phyloP scores from a whole-genome alignment of 2,113 vertebrate species.

The Mandrillus leucophaeus region DNA sequence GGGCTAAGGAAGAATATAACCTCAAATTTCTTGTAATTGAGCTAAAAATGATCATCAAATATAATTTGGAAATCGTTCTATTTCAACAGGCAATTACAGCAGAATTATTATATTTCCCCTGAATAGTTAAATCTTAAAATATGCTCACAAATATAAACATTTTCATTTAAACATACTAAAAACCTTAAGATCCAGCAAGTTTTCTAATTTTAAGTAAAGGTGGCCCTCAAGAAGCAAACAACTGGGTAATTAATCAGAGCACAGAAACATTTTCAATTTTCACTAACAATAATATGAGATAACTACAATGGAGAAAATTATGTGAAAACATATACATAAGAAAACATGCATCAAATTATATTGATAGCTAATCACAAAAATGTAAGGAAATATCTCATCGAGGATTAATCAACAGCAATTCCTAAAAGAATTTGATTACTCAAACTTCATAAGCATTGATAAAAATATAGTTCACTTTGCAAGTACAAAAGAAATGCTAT shows the following conservation, averaged over 20 bases:
- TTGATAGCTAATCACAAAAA: conserved; percentile 1
- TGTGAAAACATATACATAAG: too few species aligned
- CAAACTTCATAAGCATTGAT: not conserved
- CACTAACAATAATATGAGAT: not conserved
- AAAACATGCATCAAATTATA: not conserved
- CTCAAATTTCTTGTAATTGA: conserved; percentile 10
- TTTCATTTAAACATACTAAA: conserved; percentile 68
- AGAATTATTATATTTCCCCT: not conserved
- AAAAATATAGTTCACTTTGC: conserved; percentile 50
- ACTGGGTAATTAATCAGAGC: not conserved
- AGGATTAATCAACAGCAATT: conserved; percentile 19
- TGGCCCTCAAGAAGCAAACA: conserved; percentile 20
- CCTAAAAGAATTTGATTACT: conserved; percentile 44
- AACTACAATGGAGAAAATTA: not conserved
- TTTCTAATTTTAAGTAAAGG: conserved; percentile 27
- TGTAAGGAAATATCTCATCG: conserved; percentile 25
- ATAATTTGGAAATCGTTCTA: not conserved
- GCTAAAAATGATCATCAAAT: not conserved
- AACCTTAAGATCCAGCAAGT: conserved; percentile 43
- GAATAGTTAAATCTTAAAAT: conserved; percentile 1
- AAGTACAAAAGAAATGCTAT: conserved; percentile 42
- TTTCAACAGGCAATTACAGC: not conserved
- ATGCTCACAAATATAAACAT: not conserved
- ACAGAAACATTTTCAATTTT: conserved; percentile 39
- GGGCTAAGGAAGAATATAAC: conserved; percentile 84